phyloP scores from a whole-genome alignment of 2,113 vertebrate genomes.

The Rutilus rutilus region DNA sequence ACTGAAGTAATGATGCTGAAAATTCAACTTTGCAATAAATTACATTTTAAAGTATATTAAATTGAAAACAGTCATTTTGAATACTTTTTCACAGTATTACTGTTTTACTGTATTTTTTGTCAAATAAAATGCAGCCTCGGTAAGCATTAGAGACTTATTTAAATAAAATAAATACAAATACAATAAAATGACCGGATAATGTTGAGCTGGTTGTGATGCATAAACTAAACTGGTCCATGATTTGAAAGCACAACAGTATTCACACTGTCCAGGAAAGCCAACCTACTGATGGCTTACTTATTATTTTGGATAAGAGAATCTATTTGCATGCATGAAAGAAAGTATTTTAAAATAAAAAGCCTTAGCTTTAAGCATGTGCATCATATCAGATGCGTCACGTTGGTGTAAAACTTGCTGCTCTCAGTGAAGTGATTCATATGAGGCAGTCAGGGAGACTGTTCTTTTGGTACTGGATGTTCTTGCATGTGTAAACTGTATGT shows the following conservation, averaged over 20 bases:
- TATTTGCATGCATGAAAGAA: not conserved
- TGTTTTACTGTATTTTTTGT: not conserved
- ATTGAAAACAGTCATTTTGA: not conserved
- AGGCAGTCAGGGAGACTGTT: not conserved
- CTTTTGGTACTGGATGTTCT: slow-evolving; percentile 32
- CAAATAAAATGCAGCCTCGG: not conserved
- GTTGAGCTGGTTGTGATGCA: not conserved
- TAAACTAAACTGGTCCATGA: not conserved
- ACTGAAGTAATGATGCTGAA: not conserved
- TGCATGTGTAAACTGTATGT: slow-evolving; percentile 1
- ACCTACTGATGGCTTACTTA: not conserved
- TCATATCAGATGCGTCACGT: not conserved
- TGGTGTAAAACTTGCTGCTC: not conserved
- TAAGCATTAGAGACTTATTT: too few species aligned
- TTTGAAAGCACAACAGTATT: not conserved
- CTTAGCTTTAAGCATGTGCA: not conserved
- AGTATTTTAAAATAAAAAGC: not conserved
- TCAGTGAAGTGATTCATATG: not conserved
- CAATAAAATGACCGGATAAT: not conserved
- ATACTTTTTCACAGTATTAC: too few species aligned
- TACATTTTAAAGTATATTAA: not conserved
- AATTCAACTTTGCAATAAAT: not conserved
- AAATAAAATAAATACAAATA: too few species aligned
- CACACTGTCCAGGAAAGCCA: not conserved
- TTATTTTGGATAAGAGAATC: not conserved